Base-by-base conservation (phyloP, 2,888 invertebrate genomes). In the Priocnemis perturbator region DNA sequence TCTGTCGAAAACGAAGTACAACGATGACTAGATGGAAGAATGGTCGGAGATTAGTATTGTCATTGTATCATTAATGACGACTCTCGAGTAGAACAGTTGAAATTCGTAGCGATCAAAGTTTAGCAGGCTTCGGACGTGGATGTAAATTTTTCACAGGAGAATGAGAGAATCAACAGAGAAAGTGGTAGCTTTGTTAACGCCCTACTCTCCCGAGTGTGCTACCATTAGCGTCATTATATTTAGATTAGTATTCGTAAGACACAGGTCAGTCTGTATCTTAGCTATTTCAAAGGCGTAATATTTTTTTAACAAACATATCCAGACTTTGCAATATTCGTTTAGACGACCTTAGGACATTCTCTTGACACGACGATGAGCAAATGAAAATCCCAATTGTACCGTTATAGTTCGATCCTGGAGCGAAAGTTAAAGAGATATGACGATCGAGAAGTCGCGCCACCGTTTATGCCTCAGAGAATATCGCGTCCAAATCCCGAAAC, bases 281-380 rank as follows among this genome's bases (percentile, higher is more conserved):
- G 72, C 78, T 62, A 67, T 65, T 70, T 53, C 66, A 44, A 78
- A 75, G 75, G 72, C 68, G 76, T 78, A 69, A 78, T 78, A 78
- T 78, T 78, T 78, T 78, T 78, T 78, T 78, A 78, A 78, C 69
- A 23, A 74, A 74, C 76, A 78, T 77, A 78, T 78, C 77, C 74
- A 67, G 59, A 66, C 59, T 64, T 64, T 57, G 37, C 37, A 9
- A 11, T 37, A 37, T 37, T 37, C 37, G 4, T 37, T 37, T 37
- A 37, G 37, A 37, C 37, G 37, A 37, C 14, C 37, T 37, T 37
- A 37, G 37, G 7, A 37, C 11, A 37, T 11, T 37, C 11, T 37
- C 37, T 37, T 37, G 37, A 37, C 37, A 9, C 14, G 7, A 11
- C 11, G 37, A 69, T 64, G 70, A 37, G 26, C 5, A 26, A 3